These are phyloP conservation scores for Labrus mixtus DNA, from an alignment of 2,113 vertebrate genomes.

Conservation along the genomic window DNA sequence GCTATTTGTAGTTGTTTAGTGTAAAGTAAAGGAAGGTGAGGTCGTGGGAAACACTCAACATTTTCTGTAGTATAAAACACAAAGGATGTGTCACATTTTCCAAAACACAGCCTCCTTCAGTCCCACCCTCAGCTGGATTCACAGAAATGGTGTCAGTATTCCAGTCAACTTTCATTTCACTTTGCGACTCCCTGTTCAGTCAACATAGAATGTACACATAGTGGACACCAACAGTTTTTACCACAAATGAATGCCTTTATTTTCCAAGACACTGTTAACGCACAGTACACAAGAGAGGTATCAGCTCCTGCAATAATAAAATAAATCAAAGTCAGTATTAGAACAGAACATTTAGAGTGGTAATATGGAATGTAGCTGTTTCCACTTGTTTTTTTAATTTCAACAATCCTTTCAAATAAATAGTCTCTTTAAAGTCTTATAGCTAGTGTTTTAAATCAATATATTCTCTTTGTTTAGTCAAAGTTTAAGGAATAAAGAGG, in stretches of 20 bases:
- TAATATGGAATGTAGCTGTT: slow-evolving; percentile 81
- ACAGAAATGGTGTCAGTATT: background rate
- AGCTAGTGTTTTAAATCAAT: slow-evolving; percentile 75
- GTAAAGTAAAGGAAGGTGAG: background rate
- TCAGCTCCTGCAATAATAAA: slow-evolving; percentile 76
- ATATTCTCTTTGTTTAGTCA: slow-evolving; percentile 74
- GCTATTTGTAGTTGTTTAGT: background rate
- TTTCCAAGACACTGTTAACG: slow-evolving; percentile 81
- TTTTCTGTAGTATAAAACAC: background rate
- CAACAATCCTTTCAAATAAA: slow-evolving; percentile 80
- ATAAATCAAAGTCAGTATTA: slow-evolving; percentile 73
- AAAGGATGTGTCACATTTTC: background rate
- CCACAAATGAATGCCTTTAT: slow-evolving; percentile 81
- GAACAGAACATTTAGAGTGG: slow-evolving; percentile 77
- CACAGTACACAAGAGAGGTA: slow-evolving; percentile 73
- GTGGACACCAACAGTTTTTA: slow-evolving; percentile 54
- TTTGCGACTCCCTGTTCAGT: background rate
- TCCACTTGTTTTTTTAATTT: slow-evolving; percentile 55
- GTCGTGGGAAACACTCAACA: too few species aligned
- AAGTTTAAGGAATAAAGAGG: slow-evolving; percentile 78
- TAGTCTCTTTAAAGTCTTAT: slow-evolving; percentile 77
- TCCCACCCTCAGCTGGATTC: background rate
- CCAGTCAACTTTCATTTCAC: background rate
- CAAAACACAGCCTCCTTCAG: background rate
- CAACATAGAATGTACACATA: background rate